Evolutionary conservation across 2,113 vertebrate genomes (phyloP), one percentile per base, ranked within the genome.

Genomic region (Pluvialis apricaria): DNA sequence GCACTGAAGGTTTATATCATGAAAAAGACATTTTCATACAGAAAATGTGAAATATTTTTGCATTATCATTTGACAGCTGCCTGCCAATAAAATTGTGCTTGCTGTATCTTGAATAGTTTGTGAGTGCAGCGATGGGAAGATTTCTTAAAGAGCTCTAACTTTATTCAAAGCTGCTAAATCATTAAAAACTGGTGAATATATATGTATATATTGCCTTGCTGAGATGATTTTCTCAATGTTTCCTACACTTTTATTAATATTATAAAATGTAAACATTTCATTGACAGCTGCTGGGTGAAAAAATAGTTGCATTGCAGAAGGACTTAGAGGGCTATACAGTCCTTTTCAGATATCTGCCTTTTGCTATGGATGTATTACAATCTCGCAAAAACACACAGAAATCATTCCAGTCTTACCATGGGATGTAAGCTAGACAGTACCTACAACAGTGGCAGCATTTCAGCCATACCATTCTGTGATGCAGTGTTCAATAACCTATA

Each of bases 1-100:
- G 49, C 29, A 40, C 57, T 38, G n/a, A 24, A 71, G 18, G 18
- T 21, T 93, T 85, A 20, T 60, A 51, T 32, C 0, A 71, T 19
- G 34, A 61, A 76, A 76, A 77, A 90, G 66, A 72, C 34, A 40
- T 82, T 88, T 80, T 88, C 66, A n/a, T 77, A 57, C 9, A 71
- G 51, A 85, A 85, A 86, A 95, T n/a, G 61, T 75, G 70, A 80
- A 91, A 68, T 80, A 88, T 83, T 86, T 88, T 89, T 71, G 51
- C 49, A 81, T 86, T 88, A 58, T 84, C 29, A 60, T 58, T 88
- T 94, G 72, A 70, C 58, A 81, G 71, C 40, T 95, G 45, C 40
- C 49, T 82, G 61, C 77, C 68, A 92, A 68, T 68, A 69, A 83
- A 89, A 73, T 36, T 69, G 14, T 72, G 49, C 58, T 77, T 88